A percentile compares a stretch with the other conserved stretches of the same genome.
Evolutionary conservation across 2,888 invertebrate species (phyloP).

Genomic region (Patella caerulea): DNA sequence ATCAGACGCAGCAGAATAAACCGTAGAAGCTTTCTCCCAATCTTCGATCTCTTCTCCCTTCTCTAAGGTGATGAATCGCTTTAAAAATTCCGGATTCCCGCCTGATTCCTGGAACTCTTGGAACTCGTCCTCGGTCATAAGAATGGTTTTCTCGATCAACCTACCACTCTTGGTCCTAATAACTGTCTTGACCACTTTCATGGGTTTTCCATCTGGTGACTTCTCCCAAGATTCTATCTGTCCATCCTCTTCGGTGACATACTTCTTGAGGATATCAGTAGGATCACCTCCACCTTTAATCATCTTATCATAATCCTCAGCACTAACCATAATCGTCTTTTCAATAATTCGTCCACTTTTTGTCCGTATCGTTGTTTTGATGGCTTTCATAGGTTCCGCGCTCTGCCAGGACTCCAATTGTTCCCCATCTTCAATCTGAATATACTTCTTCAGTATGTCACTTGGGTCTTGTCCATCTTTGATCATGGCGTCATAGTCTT

Average conservation of each 20-base stretch:
- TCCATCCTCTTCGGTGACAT: constrained; percentile 63
- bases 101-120: constrained; percentile 61
- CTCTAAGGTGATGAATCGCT: constrained; percentile 65
- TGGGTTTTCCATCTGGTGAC: constrained; percentile 55
- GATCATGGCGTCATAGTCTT: constrained; percentile 67
- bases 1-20: constrained; percentile 61
- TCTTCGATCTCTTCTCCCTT: constrained; percentile 68
- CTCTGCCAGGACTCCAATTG: constrained; percentile 67
- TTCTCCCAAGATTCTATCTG: constrained; percentile 66
- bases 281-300: constrained; percentile 62
- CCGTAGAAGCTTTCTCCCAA: constrained; percentile 70
- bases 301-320: constrained; percentile 68
- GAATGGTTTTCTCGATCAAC: constrained; percentile 63
- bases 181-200: constrained; percentile 66
- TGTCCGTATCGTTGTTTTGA: constrained; percentile 65
- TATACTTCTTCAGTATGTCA: constrained; percentile 66
- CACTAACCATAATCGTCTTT: constrained; percentile 66
- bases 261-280: constrained; percentile 64
- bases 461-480: constrained; percentile 63
- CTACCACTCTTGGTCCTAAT: constrained; percentile 70
- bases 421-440: constrained; percentile 65
- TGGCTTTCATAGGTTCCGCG: constrained; percentile 67
- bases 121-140: constrained; percentile 69
- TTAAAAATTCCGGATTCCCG: constrained; percentile 65
- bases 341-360: constrained; percentile 70